Percentiles rank a stretch among this genome's conserved stretches.
These are phyloP conservation scores for Hedya salicella DNA, from an alignment of 2,888 invertebrate genomes.

Conservation along the genomic window DNA sequence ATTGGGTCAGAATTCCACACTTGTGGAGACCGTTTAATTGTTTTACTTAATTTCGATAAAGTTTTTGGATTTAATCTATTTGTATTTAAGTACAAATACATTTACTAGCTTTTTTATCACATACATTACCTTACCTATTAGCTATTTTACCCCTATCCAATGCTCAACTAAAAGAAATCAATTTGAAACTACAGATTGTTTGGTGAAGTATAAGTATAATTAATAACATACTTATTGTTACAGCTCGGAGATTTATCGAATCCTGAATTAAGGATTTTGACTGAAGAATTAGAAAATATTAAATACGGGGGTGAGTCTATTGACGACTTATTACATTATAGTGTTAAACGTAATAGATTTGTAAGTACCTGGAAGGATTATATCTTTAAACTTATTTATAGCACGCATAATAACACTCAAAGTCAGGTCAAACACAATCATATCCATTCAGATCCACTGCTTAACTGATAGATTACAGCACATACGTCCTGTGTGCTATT, in stretches of 20 bases:
- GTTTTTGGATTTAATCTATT: conserved; percentile 16
- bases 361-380: too few relatives aligned
- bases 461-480: neutral
- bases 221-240: conserved; percentile 60
- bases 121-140: too few relatives aligned
- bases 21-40: conserved; percentile 54
- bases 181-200: neutral
- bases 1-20: conserved; percentile 51
- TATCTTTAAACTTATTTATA: too few relatives aligned
- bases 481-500: neutral
- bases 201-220: neutral
- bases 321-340: neutral
- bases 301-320: conserved; percentile 92
- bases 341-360: neutral
- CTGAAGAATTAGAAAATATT: conserved; percentile 96
- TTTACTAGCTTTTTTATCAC: neutral
- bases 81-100: conserved; percentile 14
- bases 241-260: conserved; percentile 97
- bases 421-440: too few relatives aligned
- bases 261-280: conserved; percentile 94
- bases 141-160: too few relatives aligned
- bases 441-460: neutral
- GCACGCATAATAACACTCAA: too few relatives aligned
- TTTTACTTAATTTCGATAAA: conserved; percentile 17
- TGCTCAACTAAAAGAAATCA: neutral